Evolutionary conservation across 1,140 invertebrate genomes (phyloP), one percentile per base, ranked within the genome.

Genomic region (Eciton burchellii): DNA sequence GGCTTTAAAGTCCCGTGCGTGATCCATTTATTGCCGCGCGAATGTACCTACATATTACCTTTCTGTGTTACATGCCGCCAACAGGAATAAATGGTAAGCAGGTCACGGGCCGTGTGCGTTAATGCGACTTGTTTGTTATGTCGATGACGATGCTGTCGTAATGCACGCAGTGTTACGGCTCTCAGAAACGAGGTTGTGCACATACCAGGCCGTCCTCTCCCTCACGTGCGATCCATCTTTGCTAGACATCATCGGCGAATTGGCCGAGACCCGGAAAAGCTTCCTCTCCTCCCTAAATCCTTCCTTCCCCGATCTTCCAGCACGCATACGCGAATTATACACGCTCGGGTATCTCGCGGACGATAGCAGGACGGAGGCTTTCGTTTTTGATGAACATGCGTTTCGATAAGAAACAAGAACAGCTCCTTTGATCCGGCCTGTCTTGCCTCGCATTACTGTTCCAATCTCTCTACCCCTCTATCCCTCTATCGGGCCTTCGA

Each of bases 21-120:
- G 84, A 89, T 87, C 83, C 74, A 89, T 83, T 88, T 79, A 84
- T 63, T 76, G 43, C 56, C n/a, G 29, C 66, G 63, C 72, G 76
- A 56, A 65, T 84, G n/a, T 86, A 71, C 63, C 70, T 73, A 84
- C 71, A 72, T 87, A 68, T 54, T 60, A 47, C 63, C 85, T 92
- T 90, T 91, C 84, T 90, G n/a, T 92, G 90, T 93, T 93, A 89
- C 91, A 93, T 89, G 92, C 92, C 66, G 88, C 90, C 66, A 86
- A 84, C 89, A 93, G 93, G 93, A 93, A 93, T 89, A 93, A 94
- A 92, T 94, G 93, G 92, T 93, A 90, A 94, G 92, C 89, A 89
- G 81, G 82, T 81, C 74, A 88, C 66, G 66, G 49, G 57, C 60
- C 76, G 77, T 59, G 45, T 68, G 81, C 72, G 54, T 83, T 70